phyloP scores from a whole-genome alignment of 2,888 invertebrate genomes.

The Bursaphelenchus okinawaensis region DNA sequence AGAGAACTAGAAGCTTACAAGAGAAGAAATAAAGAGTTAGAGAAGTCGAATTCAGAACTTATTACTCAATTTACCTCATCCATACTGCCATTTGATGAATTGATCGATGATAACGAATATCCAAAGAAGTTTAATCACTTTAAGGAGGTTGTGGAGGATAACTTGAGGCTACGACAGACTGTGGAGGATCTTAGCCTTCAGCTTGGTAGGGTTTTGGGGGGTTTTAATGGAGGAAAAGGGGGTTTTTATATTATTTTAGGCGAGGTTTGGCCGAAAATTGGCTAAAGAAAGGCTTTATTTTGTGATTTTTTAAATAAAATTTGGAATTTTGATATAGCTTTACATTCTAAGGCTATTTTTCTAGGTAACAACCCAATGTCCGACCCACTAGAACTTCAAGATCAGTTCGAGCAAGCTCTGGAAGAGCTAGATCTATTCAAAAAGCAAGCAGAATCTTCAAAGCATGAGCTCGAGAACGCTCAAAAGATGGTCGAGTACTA shows the following conservation, averaged over 20 bases:
- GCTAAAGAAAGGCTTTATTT: background rate
- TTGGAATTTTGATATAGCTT: background rate
- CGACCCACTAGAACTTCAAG: background rate
- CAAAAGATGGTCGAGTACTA: constrained; percentile 4
- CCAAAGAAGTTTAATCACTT: background rate
- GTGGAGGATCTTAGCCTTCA: background rate
- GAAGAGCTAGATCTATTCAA: background rate
- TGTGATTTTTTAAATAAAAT: background rate
- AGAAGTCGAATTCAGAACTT: background rate
- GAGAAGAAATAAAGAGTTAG: constrained; percentile 3
- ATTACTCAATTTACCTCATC: constrained; percentile 6
- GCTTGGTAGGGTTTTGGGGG: background rate
- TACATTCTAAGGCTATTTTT: background rate
- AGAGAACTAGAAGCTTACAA: background rate
- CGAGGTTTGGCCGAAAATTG: background rate
- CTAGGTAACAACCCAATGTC: background rate
- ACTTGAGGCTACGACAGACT: background rate
- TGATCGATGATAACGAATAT: constrained; percentile 3
- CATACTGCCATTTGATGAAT: constrained; percentile 1
- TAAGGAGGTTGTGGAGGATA: background rate
- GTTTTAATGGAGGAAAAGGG: background rate
- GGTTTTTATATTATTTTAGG: background rate
- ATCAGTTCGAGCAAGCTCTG: background rate
- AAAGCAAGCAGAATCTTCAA: background rate
- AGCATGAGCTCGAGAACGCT: background rate